Evolutionary conservation across 2,888 invertebrate genomes (phyloP), one percentile per base, ranked within the genome.

Genomic region (Thelaira solivaga): DNA sequence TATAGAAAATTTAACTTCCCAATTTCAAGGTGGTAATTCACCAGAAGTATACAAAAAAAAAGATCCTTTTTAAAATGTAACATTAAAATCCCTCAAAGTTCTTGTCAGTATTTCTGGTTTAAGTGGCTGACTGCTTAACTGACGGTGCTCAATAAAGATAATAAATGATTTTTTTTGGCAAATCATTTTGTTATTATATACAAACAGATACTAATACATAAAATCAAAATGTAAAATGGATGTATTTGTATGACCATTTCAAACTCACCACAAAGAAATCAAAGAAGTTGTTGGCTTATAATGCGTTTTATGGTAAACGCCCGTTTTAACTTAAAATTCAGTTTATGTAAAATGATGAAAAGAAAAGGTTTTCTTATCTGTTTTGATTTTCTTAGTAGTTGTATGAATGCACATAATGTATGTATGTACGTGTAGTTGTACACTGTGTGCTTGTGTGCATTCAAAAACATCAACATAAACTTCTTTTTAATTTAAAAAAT

Each of bases 321-420:
- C 74, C 74, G 74, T 69, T 69, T n/a, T 65, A n/a, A 65, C 29
- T 78, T 69, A 74, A 78, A 61, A 78, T 74, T 78, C 69, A 26
- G 78, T 74, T 78, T 78, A 39, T 39, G 59, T 64, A 39, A 59
- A 69, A 39, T 61, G 78, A 78, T 78, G 74, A 78, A 78, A n/a
- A n/a, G n/a, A n/a, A n/a, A n/a, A 78, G 39, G 49, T 45, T 26
- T 65, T 47, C 20, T 18, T 43, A 31, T 8, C 18, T 31, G 5
- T 10, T n/a, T 20, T 34, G 1, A 26, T 29, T 18, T 47, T 47
- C 13, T 39, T 18, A 6, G 36, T 34, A 18, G 24, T 8, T 64
- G 18, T 5, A 4, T 1, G 51, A 10, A 10, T 4, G 49, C 39
- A n/a, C n/a, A n/a, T n/a, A n/a, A 7, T 47, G 26, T 36, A 31